Conservation (phyloP, 2,888 invertebrate species). For the Lithophane leautieri region DNA sequence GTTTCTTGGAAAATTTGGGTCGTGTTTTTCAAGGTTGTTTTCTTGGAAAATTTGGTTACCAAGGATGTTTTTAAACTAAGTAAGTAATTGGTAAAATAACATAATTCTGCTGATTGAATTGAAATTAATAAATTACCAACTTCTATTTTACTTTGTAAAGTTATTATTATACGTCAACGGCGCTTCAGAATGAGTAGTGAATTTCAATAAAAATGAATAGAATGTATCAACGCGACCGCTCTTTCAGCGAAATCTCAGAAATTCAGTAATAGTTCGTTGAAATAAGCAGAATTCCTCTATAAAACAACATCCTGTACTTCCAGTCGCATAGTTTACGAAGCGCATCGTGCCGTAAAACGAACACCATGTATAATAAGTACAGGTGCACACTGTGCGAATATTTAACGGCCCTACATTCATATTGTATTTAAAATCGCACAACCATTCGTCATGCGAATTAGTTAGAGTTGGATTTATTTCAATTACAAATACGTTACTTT, state of each 20-base stretch:
- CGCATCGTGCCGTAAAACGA: constrained; percentile 55
- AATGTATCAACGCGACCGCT: constrained; percentile 10
- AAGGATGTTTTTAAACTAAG: background rate
- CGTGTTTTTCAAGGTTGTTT: background rate
- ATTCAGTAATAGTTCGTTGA: constrained; percentile 52
- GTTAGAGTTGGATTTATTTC: background rate
- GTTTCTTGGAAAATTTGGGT: background rate
- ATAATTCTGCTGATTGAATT: background rate
- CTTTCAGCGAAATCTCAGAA: constrained; percentile 44
- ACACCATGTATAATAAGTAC: constrained; percentile 46
- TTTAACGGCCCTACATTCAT: constrained; percentile 1
- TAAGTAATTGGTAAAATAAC: background rate
- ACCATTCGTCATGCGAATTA: no score
- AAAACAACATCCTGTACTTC: constrained; percentile 53
- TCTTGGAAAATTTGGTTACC: background rate
- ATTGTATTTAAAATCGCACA: no score
- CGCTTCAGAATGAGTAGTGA: background rate
- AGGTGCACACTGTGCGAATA: constrained; percentile 15
- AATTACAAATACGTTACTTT: background rate
- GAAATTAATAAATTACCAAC: background rate
- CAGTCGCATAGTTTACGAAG: constrained; percentile 55
- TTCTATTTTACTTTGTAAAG: background rate
- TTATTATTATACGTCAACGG: background rate
- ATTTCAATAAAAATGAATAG: background rate
- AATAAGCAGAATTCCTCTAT: constrained; percentile 51